Conservation (phyloP, 2,113 vertebrate species). For the Tor tambroides region DNA sequence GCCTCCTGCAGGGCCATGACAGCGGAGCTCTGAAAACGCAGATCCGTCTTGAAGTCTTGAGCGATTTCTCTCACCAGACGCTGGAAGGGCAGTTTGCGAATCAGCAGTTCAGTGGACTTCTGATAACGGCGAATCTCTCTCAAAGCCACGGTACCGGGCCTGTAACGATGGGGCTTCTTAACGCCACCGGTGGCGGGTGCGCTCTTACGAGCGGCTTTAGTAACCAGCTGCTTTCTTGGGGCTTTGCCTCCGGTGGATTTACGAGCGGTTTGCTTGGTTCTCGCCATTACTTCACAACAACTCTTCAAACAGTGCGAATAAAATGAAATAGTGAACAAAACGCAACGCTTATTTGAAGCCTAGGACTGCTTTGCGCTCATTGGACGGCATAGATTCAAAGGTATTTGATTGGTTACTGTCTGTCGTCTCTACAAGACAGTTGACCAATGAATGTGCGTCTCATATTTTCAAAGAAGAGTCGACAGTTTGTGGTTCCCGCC, state of each 20-base stretch:
- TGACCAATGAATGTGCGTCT: no score
- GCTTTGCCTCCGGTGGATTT: constrained; percentile 12
- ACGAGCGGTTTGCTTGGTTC: no score
- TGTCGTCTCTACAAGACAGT: no score
- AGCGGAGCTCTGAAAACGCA: constrained; percentile 36
- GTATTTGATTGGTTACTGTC: no score
- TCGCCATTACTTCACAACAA: no score
- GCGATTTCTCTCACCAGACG: constrained; percentile 48
- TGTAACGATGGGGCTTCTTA: constrained; percentile 43
- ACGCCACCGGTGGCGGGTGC: constrained; percentile 17
- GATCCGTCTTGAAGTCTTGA: constrained; percentile 41
- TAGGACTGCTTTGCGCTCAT: no score
- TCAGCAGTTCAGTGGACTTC: constrained; percentile 46
- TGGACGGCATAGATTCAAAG: no score
- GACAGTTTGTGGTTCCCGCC: no score
- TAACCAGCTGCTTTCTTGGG: background rate
- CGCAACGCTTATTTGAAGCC: no score
- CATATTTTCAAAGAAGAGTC: no score
- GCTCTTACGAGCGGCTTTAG: constrained; percentile 31
- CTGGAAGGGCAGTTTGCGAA: constrained; percentile 24
- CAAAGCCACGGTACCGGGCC: constrained; percentile 46
- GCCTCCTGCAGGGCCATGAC: constrained; percentile 40
- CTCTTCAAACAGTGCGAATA: no score
- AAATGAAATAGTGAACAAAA: no score
- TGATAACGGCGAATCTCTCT: constrained; percentile 42